Conservation (phyloP, 2,797 vertebrate species). For the Vultur gryphus region DNA sequence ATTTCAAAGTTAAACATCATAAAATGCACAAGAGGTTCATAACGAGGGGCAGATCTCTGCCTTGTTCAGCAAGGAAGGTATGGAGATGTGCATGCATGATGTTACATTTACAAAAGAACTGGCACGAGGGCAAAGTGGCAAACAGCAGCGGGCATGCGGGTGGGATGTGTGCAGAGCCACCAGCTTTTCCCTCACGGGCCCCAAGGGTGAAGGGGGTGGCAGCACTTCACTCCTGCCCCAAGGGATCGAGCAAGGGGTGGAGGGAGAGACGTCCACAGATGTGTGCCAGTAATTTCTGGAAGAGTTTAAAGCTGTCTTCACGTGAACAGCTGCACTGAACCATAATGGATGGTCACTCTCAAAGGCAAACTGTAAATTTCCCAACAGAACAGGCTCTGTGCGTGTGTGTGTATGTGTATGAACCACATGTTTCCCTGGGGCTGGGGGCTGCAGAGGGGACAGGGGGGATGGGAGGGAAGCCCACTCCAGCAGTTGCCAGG, state of each 20-base stretch:
- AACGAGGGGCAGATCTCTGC: background rate
- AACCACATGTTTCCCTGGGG: background rate
- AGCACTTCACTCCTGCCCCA: background rate
- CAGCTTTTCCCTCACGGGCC: background rate
- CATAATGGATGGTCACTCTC: slow-evolving; percentile 56
- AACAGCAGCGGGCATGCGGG: accelerated
- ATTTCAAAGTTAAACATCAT: background rate
- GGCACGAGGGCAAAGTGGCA: background rate
- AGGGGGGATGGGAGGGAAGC: background rate
- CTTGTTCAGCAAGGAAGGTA: background rate
- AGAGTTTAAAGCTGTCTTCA: slow-evolving; percentile 77
- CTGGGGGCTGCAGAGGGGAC: background rate
- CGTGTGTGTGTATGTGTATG: background rate
- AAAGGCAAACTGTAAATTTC: slow-evolving; percentile 21
- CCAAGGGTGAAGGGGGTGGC: background rate
- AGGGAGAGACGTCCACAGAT: slow-evolving; percentile 38
- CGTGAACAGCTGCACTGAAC: slow-evolving; percentile 79
- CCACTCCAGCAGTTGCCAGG: background rate
- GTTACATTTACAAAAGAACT: background rate
- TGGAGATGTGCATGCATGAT: accelerated
- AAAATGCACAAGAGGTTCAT: background rate
- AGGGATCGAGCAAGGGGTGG: background rate
- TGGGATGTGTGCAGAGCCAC: background rate
- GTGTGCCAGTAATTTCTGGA: slow-evolving; percentile 77
- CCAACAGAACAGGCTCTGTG: background rate